phyloP scores from a whole-genome alignment of 64 coral and sea anemone genomes.

The Stylophora pistillata region DNA sequence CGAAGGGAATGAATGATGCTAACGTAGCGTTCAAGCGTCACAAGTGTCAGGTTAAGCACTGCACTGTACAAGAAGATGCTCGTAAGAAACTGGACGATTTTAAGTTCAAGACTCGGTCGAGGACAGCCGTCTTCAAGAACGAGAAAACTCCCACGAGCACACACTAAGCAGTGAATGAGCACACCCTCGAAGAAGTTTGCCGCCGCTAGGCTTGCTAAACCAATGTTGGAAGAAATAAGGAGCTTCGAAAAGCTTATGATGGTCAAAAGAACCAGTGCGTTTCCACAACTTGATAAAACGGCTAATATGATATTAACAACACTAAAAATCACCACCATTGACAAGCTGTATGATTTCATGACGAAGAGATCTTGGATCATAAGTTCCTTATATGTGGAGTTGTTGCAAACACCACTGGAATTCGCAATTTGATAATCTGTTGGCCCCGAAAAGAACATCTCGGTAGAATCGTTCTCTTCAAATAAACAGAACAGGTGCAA shows the following conservation, averaged over 20 bases:
- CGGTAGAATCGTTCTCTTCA: background rate
- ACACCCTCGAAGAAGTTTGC: background rate
- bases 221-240: background rate
- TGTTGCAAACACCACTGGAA: background rate
- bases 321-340: background rate
- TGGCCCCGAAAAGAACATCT: background rate
- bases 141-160: background rate
- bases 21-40: background rate
- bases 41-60: background rate
- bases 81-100: background rate
- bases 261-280: background rate
- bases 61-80: background rate
- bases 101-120: background rate
- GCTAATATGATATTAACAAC: background rate
- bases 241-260: background rate
- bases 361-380: background rate
- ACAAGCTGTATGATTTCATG: background rate
- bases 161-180: background rate
- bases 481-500: too few species aligned
- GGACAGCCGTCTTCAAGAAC: background rate
- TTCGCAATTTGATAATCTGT: constrained; percentile 1
- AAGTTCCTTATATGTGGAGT: background rate
- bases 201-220: background rate
- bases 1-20: background rate
- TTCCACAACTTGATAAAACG: background rate